Base-by-base conservation (phyloP, 2,797 vertebrate genomes). In the Apogon talboti region DNA sequence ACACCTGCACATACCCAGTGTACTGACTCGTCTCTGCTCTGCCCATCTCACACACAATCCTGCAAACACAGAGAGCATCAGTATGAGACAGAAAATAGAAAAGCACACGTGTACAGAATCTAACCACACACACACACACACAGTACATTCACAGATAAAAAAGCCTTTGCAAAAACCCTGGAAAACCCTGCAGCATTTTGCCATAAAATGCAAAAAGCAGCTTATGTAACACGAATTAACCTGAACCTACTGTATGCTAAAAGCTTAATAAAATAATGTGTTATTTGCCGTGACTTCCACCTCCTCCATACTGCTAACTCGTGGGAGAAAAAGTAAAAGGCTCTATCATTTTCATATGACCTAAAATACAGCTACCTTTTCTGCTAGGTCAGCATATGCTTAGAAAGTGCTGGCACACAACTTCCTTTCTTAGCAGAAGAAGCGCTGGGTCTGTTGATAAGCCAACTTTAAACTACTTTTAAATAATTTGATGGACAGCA, bases 1-100 rank as follows among this genome's bases (percentile, higher is more conserved):
- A 99, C 81, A 99, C 96, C 81, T 98, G 94, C 78, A 98, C 95
- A 0, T 96, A 95, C 61, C 96, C 96, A 0, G 96, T 96, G 0
- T 95, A 97, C 80, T 99, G 97, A 84, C 96, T 98, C 70, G 92
- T 95, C 76, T 97, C 96, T 13, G 97, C 97, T 60, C 94, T 96
- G 0, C 96, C 96, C 96, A 99, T 99, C 91, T 99, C 96, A 77
- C 98, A 99, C 55, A 98, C 96, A 5, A 99, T 99, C 93, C 98
- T 99, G 82, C 6, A 88, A 86, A 86, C 78, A 86, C 11, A 87
- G 0, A 61, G 44, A 18, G 6, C 14, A 77, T 45, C 1, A 49
- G 11, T 61, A 35, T 48, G 9, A 11, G 24, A 51, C 16, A 37
- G 16, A 44, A 57, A n/a, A 18, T 8, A 0, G 16, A 63, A n/a